Evolutionary conservation across 2,888 invertebrate species (phyloP), one percentile per base, ranked within the genome.

Genomic region (Brachyopa scutellaris): DNA sequence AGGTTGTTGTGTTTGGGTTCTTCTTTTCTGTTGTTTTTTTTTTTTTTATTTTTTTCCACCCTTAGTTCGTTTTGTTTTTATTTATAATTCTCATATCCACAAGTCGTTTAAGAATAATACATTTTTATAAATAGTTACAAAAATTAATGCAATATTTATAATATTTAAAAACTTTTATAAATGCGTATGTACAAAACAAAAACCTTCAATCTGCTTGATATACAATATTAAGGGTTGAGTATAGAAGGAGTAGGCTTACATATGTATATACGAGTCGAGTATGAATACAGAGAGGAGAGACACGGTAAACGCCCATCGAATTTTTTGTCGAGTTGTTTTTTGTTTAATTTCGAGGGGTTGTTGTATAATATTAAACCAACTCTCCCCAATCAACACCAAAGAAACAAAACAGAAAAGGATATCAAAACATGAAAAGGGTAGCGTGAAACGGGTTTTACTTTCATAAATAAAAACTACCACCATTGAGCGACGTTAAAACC

Each of bases 41-140:
- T 59, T 55, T 85, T 84, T 77, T 85, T 84, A 82, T 23, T 42
- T 84, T 67, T 67, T 62, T 17, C 6, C 55, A n/a, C n/a, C n/a
- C n/a, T n/a, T 42, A 51, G 38, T n/a, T 42, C 8, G 36, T 45
- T 70, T 38, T 40, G 36, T 15, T 23, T 55, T 19, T 36, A 8
- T 31, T 31, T n/a, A 7, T 6, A 7, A 11, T 33, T 47, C 33
- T 23, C 33, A 33, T 38, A 38, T 26, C 26, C 3, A 6, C 26
- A 26, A 26, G 26, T n/a, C n/a, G n/a, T 47, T 53, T 19, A 62
- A 38, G 11, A 47, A 49, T 26, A 38, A 49, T 49, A 47, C 29
- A 45, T 11, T 21, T 26, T 7, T 31, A 29, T 36, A 47, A 64
- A 62, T 47, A 55, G 21, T 26, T 21, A 23, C 11, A 51, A 17